Evolutionary conservation across 1,140 invertebrate genomes (phyloP), one percentile per base, ranked within the genome.

Genomic region (Ganaspis sp.): DNA sequence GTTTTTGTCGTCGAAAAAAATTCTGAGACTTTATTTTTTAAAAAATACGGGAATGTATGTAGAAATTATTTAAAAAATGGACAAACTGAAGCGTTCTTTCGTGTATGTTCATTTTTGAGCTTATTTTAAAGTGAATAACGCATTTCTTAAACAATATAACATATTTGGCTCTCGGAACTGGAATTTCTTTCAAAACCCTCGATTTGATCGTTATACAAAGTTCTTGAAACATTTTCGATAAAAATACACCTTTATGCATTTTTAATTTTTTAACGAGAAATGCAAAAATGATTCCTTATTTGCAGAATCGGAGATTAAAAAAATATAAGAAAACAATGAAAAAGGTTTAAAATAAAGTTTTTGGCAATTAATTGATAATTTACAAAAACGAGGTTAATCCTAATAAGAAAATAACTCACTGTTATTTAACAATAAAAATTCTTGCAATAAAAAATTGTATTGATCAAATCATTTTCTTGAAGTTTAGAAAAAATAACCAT

Each of bases 161-260:
- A 64, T n/a, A n/a, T 64, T 64, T 64, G 58, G 58, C 58, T 29
- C 45, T 64, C 23, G 23, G 26, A 34, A 64, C 58, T 29, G 29
- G 9, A 34, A 21, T 15, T 64, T 29, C 58, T 26, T 64, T 29
- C 4, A 29, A 64, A 49, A 49, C 5, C n/a, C 45, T 49, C 40
- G 15, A 3, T n/a, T 45, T n/a, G 3, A 15, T 45, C 3, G 9
- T 40, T 45, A 15, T 45, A 1, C 12, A 45, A 45, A n/a, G n/a
- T n/a, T n/a, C n/a, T n/a, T n/a, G 11, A 45, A 45, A 42, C 9
- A 45, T 15, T n/a, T 45, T n/a, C 0, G 42, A n/a, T 15, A 4
- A 45, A 45, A 45, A 45, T 45, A 45, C 42, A 45, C n/a, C 42
- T 45, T 45, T 40, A 40, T 12, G 1, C 4, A 34, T 2, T 34